These are phyloP conservation scores for Coccyzus lansbergi DNA, from an alignment of 2,797 vertebrate genomes.

Conservation along the genomic window DNA sequence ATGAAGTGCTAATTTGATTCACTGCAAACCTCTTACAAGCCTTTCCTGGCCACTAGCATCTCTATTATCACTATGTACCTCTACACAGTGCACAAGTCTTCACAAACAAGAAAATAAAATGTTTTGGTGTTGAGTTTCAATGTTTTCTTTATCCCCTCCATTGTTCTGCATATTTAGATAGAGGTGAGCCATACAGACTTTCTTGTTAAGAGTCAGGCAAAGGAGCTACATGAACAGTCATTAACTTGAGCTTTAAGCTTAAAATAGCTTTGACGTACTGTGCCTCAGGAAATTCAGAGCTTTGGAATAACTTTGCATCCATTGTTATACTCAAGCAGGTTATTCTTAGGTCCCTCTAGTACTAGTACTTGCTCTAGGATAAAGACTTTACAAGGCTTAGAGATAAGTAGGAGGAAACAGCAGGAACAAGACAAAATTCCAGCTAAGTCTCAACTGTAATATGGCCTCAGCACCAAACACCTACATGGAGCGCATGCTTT, in stretches of 20 bases:
- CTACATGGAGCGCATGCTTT: background rate
- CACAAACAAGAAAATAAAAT: background rate
- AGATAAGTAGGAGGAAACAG: background rate
- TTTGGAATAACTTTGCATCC: background rate
- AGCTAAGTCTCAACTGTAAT: background rate
- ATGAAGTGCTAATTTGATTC: slow-evolving; percentile 30
- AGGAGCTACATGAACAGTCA: background rate
- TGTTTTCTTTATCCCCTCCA: background rate
- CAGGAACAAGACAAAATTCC: background rate
- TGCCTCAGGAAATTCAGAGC: background rate
- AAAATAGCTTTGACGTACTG: background rate
- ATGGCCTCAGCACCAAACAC: background rate
- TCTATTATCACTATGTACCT: background rate
- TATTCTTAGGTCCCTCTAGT: background rate
- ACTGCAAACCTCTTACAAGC: background rate
- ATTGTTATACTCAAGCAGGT: background rate
- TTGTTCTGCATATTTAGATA: background rate
- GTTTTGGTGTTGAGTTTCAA: background rate
- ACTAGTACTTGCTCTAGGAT: background rate
- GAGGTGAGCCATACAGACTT: background rate
- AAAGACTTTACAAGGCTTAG: background rate
- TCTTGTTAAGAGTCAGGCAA: background rate
- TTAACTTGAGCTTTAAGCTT: background rate
- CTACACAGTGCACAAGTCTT: background rate
- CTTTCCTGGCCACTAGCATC: background rate